Conservation (phyloP, 1,140 invertebrate genomes). For the Bactericera cockerelli region DNA sequence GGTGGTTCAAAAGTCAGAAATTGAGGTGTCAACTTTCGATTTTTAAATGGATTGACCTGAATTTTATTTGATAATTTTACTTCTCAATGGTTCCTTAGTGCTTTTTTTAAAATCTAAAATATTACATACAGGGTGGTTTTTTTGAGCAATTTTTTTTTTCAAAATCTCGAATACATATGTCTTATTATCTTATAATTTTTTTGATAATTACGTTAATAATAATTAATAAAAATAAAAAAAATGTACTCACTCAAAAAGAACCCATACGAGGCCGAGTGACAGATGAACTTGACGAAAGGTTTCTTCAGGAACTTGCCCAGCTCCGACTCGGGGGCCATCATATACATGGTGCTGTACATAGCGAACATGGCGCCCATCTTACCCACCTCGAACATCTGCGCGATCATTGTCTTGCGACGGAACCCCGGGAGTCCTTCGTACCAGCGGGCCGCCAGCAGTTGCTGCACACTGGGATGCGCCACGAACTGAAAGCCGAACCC, state of each 20-base stretch:
- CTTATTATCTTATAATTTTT: too few species aligned
- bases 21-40: too few species aligned
- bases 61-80: too few species aligned
- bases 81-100: too few species aligned
- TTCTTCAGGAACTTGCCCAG: conserved; percentile 73
- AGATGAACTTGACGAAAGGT: conserved; percentile 89
- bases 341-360: conserved; percentile 66
- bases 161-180: too few species aligned
- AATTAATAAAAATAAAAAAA: too few species aligned
- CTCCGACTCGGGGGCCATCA: conserved; percentile 63
- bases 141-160: too few species aligned
- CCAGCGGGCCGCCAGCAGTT: conserved; percentile 78
- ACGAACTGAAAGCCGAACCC: conserved; percentile 56
- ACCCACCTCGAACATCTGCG: conserved; percentile 59
- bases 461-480: conserved; percentile 83
- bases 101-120: too few species aligned
- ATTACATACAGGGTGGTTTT: too few species aligned
- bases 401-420: conserved; percentile 54
- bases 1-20: too few species aligned
- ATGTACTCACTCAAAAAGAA: conserved; percentile 76
- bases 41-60: too few species aligned
- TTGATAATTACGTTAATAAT: too few species aligned
- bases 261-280: conserved; percentile 75
- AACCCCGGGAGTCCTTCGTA: conserved; percentile 82
- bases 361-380: conserved; percentile 72